Percentiles rank a stretch among this genome's conserved stretches.
phyloP scores from a whole-genome alignment of 2,797 vertebrate species.

The Sebastes vulpes region DNA sequence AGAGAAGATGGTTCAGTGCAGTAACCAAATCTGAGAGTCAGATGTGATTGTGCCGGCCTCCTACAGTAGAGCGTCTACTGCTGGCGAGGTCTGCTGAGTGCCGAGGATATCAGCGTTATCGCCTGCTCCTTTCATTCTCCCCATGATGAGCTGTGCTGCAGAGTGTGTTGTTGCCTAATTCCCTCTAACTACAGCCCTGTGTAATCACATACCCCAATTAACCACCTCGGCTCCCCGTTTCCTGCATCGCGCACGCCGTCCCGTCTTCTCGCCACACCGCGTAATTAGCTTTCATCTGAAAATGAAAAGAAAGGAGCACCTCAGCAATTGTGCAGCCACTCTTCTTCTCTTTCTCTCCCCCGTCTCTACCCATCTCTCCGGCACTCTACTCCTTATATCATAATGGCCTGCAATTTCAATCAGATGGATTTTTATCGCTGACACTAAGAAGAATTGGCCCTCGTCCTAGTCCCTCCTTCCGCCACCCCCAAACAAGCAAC shows the following conservation, averaged over 20 bases:
- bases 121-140: conserved; percentile 91
- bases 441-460: conserved; percentile 95
- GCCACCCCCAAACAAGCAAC: conserved; percentile 55
- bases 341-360: conserved; percentile 52
- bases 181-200: conserved; percentile 97
- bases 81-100: conserved; percentile 86
- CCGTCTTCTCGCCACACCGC: conserved; percentile 91
- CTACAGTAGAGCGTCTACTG: conserved; percentile 18
- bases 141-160: conserved; percentile 94
- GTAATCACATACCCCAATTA: conserved; percentile 99
- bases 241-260: conserved; percentile 82
- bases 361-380: conserved; percentile 48
- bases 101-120: conserved; percentile 91
- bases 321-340: conserved; percentile 94
- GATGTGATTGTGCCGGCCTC: conserved; percentile 33
- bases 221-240: conserved; percentile 92
- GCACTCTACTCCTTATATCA: conserved; percentile 83
- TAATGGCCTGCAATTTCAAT: conserved; percentile 98
- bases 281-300: conserved; percentile 99
- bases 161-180: conserved; percentile 98
- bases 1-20: too few species aligned
- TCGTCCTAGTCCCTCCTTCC: conserved; percentile 68
- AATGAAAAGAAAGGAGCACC: conserved; percentile 89
- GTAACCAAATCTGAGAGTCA: conserved; percentile 24
- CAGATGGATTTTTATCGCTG: conserved; percentile 97